Evolutionary conservation across 2,888 invertebrate genomes (phyloP).

Genomic region (Tinea semifulvella): DNA sequence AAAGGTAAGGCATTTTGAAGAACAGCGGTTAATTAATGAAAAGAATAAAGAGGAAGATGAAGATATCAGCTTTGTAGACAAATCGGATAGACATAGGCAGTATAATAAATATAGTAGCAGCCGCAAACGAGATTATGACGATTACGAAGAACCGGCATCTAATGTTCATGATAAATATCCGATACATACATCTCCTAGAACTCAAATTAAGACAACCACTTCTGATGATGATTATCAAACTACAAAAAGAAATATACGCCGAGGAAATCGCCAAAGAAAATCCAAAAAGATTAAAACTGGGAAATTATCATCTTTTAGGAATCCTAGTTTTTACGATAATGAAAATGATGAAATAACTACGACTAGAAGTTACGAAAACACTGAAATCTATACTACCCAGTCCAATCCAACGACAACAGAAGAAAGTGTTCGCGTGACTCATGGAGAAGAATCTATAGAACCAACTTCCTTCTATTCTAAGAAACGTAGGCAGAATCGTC

Average conservation of each 20-base stretch:
- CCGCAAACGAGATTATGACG: neutral
- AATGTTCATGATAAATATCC: slow-evolving; percentile 1
- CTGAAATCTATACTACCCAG: neutral
- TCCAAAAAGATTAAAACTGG: neutral
- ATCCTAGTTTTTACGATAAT: no score
- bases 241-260: neutral
- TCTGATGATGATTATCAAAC: neutral
- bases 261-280: neutral
- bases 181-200: neutral
- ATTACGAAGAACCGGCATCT: neutral
- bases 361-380: neutral
- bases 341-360: neutral
- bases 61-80: neutral
- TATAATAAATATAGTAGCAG: neutral
- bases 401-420: neutral
- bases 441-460: neutral
- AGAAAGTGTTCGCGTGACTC: neutral
- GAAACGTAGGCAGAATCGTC: slow-evolving; percentile 9
- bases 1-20: slow-evolving; percentile 44
- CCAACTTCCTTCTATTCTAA: neutral
- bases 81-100: neutral
- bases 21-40: slow-evolving; percentile 44
- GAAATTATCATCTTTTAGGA: no score
- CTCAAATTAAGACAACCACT: neutral
- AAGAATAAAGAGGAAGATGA: slow-evolving; percentile 44